Conservation (phyloP, 2,113 vertebrate genomes). For the Corapipo altera region DNA sequence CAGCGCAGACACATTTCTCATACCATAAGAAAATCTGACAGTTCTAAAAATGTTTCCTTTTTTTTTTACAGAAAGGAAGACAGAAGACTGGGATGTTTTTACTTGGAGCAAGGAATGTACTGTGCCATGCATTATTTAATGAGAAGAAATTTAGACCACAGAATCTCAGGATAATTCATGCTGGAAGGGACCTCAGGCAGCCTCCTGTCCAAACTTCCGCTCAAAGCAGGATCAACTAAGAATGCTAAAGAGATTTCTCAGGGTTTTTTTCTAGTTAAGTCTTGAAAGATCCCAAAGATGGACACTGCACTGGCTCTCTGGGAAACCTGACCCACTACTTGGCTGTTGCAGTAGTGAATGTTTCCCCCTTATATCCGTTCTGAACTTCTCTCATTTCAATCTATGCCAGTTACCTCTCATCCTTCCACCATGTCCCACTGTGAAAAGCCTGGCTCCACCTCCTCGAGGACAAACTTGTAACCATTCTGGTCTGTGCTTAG, state of each 20-base stretch:
- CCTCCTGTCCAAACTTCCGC: neutral
- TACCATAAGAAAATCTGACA: neutral
- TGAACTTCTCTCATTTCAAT: neutral
- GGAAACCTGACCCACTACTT: neutral
- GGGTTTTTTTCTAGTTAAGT: neutral
- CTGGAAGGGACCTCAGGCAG: neutral
- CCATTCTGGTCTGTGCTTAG: neutral
- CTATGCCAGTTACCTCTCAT: neutral
- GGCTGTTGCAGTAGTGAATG: neutral
- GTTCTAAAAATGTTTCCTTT: neutral
- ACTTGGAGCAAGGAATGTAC: constrained; percentile 5
- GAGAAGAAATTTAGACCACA: neutral
- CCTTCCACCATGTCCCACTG: neutral
- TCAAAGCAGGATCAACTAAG: neutral
- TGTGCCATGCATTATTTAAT: constrained; percentile 18
- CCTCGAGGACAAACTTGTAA: neutral
- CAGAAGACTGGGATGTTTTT: neutral
- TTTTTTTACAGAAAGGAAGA: constrained; percentile 2
- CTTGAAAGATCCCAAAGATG: neutral
- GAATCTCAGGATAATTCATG: neutral
- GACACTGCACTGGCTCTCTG: neutral
- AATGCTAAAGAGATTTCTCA: neutral
- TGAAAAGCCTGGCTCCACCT: neutral
- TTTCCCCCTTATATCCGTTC: neutral
- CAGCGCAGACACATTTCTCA: neutral